Evolutionary conservation across 1,140 invertebrate species (phyloP).

Genomic region (Homarus americanus): DNA sequence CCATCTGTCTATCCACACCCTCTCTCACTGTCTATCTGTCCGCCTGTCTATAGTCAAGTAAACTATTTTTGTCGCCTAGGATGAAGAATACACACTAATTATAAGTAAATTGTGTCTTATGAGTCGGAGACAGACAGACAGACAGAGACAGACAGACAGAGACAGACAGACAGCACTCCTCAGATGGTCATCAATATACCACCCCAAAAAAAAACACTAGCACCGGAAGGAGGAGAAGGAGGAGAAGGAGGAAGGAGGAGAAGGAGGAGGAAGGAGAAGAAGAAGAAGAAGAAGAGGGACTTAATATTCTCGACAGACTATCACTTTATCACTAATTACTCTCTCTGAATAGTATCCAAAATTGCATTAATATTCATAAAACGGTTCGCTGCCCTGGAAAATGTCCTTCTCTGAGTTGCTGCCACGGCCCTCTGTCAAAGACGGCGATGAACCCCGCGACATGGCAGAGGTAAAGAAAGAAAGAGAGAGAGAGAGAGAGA

Average conservation of each 20-base stretch:
- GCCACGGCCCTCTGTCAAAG: not conserved
- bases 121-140: constrained; percentile 9
- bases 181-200: not conserved
- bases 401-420: not conserved
- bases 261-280: not conserved
- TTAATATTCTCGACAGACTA: constrained; percentile 31
- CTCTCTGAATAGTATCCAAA: constrained; percentile 48
- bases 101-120: too few species aligned
- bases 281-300: constrained; percentile 14
- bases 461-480: not conserved
- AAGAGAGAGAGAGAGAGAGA: not conserved
- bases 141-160: constrained; percentile 16
- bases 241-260: not conserved
- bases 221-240: not conserved
- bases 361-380: constrained; percentile 71
- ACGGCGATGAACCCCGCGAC: not conserved
- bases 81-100: too few species aligned
- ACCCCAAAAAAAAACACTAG: not conserved
- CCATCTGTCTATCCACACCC: too few species aligned
- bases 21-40: too few species aligned
- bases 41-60: too few species aligned
- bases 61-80: too few species aligned
- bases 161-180: not conserved
- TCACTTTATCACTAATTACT: constrained; percentile 63
- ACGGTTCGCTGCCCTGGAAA: constrained; percentile 24